A percentile compares a stretch with the other conserved stretches of the same genome.
Evolutionary conservation across 2,113 vertebrate species (phyloP).

Genomic region (Balaenoptera acutorostrata): DNA sequence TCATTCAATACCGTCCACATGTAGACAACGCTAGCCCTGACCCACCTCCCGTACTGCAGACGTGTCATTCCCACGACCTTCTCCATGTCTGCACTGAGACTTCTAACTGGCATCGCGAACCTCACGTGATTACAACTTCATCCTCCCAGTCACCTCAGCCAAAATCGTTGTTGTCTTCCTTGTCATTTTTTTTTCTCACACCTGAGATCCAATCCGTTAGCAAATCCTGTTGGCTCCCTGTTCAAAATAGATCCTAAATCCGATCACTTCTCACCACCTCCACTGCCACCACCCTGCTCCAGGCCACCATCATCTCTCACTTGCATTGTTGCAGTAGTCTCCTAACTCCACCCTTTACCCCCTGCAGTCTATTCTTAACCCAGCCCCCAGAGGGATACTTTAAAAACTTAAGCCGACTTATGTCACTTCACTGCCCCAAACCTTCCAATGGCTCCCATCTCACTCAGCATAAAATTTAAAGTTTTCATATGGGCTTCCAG

Average conservation of each 20-base stretch:
- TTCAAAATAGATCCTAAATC: neutral
- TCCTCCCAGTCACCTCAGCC: neutral
- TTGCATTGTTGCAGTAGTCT: neutral
- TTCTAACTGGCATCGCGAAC: neutral
- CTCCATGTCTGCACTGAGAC: neutral
- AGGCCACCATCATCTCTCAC: neutral
- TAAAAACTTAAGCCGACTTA: neutral
- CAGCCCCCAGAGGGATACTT: neutral
- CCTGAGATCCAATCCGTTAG: neutral
- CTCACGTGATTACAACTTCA: neutral
- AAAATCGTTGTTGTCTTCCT: neutral
- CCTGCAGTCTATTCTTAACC: neutral
- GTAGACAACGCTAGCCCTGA: rapidly evolving
- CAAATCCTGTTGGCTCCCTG: neutral
- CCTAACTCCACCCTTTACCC: neutral
- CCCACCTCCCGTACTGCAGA: neutral
- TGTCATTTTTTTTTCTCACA: neutral
- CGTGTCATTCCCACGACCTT: neutral
- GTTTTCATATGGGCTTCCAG: neutral
- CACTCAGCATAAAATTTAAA: neutral
- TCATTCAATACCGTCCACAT: neutral
- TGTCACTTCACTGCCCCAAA: neutral
- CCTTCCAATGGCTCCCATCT: neutral
- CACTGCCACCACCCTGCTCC: neutral
- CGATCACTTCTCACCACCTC: neutral